phyloP scores from a whole-genome alignment of 1,140 invertebrate species.

The Hylaeus volcanicus region DNA sequence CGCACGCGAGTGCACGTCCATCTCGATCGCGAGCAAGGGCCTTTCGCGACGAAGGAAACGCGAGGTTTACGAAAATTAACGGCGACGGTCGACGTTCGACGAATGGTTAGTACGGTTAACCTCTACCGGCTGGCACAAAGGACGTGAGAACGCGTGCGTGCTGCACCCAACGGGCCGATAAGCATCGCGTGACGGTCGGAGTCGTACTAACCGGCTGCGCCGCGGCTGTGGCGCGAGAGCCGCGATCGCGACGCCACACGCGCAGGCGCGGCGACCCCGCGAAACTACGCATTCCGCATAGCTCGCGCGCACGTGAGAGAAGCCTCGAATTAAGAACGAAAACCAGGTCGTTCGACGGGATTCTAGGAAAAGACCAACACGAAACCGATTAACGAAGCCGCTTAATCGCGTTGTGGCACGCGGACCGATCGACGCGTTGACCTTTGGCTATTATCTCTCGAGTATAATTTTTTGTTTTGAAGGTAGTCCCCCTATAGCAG shows the following conservation, averaged over 20 bases:
- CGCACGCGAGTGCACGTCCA: not conserved
- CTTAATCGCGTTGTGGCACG: not conserved
- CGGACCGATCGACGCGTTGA: too few relatives aligned
- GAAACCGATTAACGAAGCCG: conserved; percentile 4
- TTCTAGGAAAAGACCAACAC: conserved; percentile 5
- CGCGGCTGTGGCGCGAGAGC: conserved; percentile 17
- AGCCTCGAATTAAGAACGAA: conserved; percentile 30
- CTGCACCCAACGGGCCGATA: not conserved
- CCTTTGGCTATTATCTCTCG: not conserved
- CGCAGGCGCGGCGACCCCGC: conserved; percentile 30
- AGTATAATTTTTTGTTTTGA: not conserved
- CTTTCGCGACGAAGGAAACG: too few relatives aligned
- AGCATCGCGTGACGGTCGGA: conserved; percentile 37
- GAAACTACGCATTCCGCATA: conserved; percentile 35
- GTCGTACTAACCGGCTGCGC: conserved; percentile 34
- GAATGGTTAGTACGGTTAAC: conserved; percentile 27
- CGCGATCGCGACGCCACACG: conserved; percentile 28
- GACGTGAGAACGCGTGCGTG: not conserved
- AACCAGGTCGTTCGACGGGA: conserved; percentile 24
- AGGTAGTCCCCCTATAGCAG: too few relatives aligned
- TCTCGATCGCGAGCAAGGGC: not conserved
- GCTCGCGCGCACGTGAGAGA: conserved; percentile 41
- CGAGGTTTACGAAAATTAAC: not conserved
- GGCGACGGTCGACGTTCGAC: not conserved
- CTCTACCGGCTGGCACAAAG: not conserved